Conservation (phyloP, 1,140 invertebrate genomes). For the Drosophila setifemur region DNA sequence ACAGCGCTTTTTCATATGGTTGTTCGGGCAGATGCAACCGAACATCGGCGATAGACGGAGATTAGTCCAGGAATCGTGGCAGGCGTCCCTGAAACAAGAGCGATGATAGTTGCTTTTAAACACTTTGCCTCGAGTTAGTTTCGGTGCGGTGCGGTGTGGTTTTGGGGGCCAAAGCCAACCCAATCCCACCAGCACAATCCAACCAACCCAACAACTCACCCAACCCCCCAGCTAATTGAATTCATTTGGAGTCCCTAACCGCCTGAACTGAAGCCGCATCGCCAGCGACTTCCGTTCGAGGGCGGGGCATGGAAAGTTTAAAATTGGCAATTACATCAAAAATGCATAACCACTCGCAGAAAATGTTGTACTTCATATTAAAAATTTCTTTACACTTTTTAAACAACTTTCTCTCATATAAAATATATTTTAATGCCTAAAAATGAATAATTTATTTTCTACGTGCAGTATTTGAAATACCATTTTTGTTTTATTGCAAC, state of each 20-base stretch:
- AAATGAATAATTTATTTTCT: too few relatives aligned
- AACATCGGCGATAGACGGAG: slow-evolving; percentile 92
- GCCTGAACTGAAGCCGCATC: slow-evolving; percentile 17
- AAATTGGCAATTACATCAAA: slow-evolving; percentile 80
- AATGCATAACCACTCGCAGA: slow-evolving; percentile 56
- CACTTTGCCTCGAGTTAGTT: too few relatives aligned
- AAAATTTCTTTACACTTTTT: background rate
- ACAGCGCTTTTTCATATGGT: slow-evolving; percentile 92
- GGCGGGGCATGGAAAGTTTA: slow-evolving; percentile 64
- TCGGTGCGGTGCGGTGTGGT: background rate
- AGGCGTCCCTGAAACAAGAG: slow-evolving; percentile 87
- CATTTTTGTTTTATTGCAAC: too few relatives aligned
- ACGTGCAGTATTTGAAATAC: too few relatives aligned
- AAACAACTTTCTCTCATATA: too few relatives aligned
- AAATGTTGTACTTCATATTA: background rate
- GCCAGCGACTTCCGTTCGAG: slow-evolving; percentile 58
- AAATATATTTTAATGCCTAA: too few relatives aligned
- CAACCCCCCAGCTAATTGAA: slow-evolving; percentile 54
- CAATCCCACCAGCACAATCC: too few relatives aligned
- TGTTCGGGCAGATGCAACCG: slow-evolving; percentile 94
- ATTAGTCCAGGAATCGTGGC: slow-evolving; percentile 92
- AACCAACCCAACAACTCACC: background rate
- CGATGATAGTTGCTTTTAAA: background rate
- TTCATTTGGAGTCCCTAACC: slow-evolving; percentile 47
- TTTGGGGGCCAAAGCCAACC: background rate